Evolutionary conservation across 2,797 vertebrate species (phyloP).

Genomic region (Heteromormyrus szaboi): DNA sequence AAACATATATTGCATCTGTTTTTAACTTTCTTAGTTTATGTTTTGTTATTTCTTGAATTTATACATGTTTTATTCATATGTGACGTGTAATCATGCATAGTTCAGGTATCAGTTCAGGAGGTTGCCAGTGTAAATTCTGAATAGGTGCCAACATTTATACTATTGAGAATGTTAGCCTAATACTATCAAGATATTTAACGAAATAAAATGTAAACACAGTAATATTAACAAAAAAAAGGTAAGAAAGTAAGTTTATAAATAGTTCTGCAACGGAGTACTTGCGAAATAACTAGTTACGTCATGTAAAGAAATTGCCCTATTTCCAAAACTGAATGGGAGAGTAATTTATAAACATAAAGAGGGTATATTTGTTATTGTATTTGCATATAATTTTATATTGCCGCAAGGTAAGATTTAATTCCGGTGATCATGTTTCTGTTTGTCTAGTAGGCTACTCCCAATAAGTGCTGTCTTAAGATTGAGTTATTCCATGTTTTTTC

Average conservation of each 20-base stretch:
- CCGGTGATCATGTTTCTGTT: background rate
- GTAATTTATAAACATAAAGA: background rate
- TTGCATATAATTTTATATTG: background rate
- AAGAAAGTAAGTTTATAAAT: background rate
- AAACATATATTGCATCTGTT: background rate
- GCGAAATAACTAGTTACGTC: background rate
- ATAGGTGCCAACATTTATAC: background rate
- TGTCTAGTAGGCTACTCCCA: too few relatives aligned
- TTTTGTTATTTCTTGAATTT: background rate
- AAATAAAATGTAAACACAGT: background rate
- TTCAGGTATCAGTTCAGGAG: background rate
- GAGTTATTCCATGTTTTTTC: constrained; percentile 32
- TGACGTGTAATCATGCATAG: background rate
- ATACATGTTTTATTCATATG: background rate
- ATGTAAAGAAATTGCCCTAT: background rate
- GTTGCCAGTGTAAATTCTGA: background rate
- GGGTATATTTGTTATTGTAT: background rate
- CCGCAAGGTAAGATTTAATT: background rate
- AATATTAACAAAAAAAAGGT: background rate
- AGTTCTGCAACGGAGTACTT: background rate
- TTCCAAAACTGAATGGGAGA: background rate
- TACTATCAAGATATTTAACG: background rate
- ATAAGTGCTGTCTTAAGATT: background rate
- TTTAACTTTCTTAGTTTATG: background rate
- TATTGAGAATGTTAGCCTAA: background rate